Evolutionary conservation across 2,113 vertebrate genomes (phyloP).

Genomic region (Tichodroma muraria): DNA sequence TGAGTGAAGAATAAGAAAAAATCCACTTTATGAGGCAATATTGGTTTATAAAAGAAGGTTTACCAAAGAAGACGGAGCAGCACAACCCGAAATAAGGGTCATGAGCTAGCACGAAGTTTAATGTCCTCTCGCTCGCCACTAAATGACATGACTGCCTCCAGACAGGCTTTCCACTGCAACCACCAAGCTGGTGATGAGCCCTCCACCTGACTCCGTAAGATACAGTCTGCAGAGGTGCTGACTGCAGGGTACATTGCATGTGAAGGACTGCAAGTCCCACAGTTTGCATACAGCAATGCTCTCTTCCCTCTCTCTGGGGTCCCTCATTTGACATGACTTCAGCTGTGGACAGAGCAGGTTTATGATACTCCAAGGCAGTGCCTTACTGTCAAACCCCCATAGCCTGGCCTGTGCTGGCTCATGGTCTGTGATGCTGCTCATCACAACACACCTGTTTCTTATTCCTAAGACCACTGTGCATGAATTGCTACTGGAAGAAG

Average conservation of each 20-base stretch:
- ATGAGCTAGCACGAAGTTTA: background rate
- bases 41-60: background rate
- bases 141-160: background rate
- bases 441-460: background rate
- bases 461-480: background rate
- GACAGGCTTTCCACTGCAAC: background rate
- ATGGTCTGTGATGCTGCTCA: background rate
- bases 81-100: background rate
- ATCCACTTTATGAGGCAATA: background rate
- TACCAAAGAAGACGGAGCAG: background rate
- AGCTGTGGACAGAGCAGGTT: background rate
- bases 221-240: rapidly evolving
- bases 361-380: background rate
- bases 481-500: background rate
- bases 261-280: background rate
- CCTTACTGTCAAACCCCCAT: background rate
- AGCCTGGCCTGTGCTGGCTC: background rate
- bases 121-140: background rate
- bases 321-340: background rate
- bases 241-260: background rate
- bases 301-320: background rate
- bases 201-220: rapidly evolving
- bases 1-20: background rate
- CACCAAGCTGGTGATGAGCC: background rate
- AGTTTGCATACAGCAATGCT: background rate